Evolutionary conservation across 64 coral and sea anemone genomes (phyloP).

Genomic region (Stichodactyla mertensii): DNA sequence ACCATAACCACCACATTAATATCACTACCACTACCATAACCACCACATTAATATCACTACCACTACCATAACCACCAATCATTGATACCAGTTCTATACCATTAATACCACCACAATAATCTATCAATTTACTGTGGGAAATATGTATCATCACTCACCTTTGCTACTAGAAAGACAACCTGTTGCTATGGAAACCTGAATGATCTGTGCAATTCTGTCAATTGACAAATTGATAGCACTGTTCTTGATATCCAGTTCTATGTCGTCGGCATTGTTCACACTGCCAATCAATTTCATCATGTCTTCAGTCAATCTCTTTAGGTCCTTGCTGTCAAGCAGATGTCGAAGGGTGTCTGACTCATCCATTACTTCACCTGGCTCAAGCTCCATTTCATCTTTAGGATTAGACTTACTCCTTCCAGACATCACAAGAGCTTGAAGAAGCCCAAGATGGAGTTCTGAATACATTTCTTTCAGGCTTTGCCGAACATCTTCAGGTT

Average conservation of each 20-base stretch:
- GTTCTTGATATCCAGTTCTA: constrained; percentile 20
- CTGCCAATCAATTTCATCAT: constrained; percentile 40
- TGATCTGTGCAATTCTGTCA: constrained; percentile 73
- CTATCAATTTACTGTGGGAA: neutral
- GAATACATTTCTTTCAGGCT: constrained; percentile 58
- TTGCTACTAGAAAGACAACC: constrained; percentile 66
- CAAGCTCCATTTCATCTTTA: constrained; percentile 88
- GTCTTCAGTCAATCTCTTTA: constrained; percentile 35
- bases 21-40: too few relatives aligned
- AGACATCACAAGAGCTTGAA: constrained; percentile 68
- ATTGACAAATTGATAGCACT: constrained; percentile 61
- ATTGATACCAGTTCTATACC: too few relatives aligned
- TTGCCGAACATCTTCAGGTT: neutral
- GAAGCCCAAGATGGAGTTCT: constrained; percentile 70
- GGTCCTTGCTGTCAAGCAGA: constrained; percentile 58
- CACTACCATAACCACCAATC: too few relatives aligned
- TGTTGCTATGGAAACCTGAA: constrained; percentile 89
- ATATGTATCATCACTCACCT: constrained; percentile 15
- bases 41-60: too few relatives aligned
- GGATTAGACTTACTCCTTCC: constrained; percentile 45
- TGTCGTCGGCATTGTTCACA: constrained; percentile 19
- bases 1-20: too few relatives aligned
- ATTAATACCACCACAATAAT: neutral
- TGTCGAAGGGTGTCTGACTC: constrained; percentile 45
- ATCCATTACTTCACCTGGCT: constrained; percentile 86